Evolutionary conservation across 1,140 invertebrate species (phyloP).

Genomic region (Saxidomus purpurata): DNA sequence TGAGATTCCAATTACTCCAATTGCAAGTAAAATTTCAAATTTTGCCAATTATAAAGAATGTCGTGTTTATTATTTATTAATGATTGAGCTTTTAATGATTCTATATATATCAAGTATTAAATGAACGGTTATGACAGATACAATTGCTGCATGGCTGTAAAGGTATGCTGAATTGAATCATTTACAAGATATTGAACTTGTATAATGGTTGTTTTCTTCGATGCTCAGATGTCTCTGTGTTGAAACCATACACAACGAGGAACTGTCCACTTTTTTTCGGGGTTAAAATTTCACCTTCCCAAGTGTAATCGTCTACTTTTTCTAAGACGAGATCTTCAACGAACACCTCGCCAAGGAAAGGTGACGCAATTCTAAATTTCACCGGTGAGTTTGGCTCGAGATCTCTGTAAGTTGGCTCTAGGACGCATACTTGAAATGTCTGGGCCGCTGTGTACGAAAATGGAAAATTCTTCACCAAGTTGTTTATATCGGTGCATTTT

Average conservation of each 20-base stretch:
- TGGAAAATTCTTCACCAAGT: slow-evolving; percentile 62
- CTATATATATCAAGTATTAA: too few species aligned
- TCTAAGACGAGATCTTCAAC: slow-evolving; percentile 56
- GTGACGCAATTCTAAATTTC: slow-evolving; percentile 60
- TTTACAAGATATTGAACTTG: slow-evolving; percentile 64
- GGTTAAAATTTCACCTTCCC: slow-evolving; percentile 63
- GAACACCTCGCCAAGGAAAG: slow-evolving; percentile 45
- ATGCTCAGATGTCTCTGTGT: slow-evolving; percentile 22
- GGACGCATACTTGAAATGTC: slow-evolving; percentile 60
- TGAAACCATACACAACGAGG: slow-evolving; percentile 43
- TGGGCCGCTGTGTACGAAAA: slow-evolving; percentile 65
- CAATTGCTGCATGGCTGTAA: too few species aligned
- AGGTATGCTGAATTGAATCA: too few species aligned
- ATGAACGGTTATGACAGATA: too few species aligned
- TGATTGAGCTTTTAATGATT: too few species aligned
- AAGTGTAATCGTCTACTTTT: slow-evolving; percentile 65
- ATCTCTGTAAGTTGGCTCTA: slow-evolving; percentile 63
- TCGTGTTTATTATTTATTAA: too few species aligned
- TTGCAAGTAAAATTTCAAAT: too few species aligned
- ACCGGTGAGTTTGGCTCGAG: slow-evolving; percentile 62
- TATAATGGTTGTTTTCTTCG: slow-evolving; percentile 53
- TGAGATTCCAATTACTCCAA: too few species aligned
- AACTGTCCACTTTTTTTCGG: slow-evolving; percentile 59
- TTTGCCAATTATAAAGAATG: too few species aligned
- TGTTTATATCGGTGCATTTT: slow-evolving; percentile 67